Evolutionary conservation across 2,113 vertebrate species (phyloP).

Genomic region (Ptyas mucosa): DNA sequence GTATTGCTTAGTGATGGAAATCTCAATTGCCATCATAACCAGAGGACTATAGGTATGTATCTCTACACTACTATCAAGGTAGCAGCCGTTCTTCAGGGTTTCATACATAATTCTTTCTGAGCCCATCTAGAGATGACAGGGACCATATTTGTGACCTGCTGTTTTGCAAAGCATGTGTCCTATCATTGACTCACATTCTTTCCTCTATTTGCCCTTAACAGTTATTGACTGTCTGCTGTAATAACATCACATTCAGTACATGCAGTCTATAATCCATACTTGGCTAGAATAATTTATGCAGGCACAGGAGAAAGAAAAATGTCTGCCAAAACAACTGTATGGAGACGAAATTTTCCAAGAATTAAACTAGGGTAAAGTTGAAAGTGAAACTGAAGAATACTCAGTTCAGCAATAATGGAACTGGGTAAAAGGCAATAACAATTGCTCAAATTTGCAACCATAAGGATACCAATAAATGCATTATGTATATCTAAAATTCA

Average conservation of each 20-base stretch:
- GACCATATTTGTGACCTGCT: background rate
- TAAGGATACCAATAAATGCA: background rate
- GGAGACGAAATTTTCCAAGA: background rate
- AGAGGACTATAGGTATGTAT: background rate
- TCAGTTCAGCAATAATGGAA: background rate
- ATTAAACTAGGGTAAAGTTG: background rate
- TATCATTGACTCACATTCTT: background rate
- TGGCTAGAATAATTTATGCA: background rate
- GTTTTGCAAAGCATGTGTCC: background rate
- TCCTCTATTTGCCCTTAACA: background rate
- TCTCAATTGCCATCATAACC: background rate
- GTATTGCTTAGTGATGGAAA: background rate
- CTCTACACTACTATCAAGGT: background rate
- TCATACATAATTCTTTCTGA: background rate
- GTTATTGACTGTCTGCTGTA: background rate
- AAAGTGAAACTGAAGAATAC: background rate
- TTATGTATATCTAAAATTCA: background rate
- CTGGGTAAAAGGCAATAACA: background rate
- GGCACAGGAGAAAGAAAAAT: background rate
- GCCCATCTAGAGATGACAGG: background rate
- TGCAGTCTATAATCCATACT: background rate
- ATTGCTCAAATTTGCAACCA: background rate
- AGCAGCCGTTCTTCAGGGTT: background rate
- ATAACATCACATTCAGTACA: background rate
- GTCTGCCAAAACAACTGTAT: background rate